phyloP scores from a whole-genome alignment of 1,140 invertebrate genomes.

The Temnothorax nylanderi region DNA sequence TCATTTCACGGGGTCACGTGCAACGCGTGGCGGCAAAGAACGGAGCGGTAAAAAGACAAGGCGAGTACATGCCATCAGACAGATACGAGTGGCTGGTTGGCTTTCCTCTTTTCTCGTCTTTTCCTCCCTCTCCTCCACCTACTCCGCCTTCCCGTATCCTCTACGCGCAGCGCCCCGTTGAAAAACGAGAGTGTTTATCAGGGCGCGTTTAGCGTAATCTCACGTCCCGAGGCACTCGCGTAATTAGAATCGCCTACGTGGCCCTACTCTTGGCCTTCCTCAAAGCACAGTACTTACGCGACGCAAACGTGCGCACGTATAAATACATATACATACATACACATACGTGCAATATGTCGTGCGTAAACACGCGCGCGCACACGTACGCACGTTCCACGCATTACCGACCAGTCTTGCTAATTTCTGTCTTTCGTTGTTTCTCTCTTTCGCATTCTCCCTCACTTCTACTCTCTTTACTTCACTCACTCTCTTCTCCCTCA shows the following conservation, averaged over 20 bases:
- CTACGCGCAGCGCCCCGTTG: slow-evolving; percentile 59
- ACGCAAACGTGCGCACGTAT: background rate
- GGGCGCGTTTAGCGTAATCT: slow-evolving; percentile 81
- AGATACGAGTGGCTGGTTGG: slow-evolving; percentile 67
- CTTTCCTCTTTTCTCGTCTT: slow-evolving; percentile 61
- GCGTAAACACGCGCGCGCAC: background rate
- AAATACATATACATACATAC: background rate
- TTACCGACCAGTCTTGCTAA: slow-evolving; percentile 52
- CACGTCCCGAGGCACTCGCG: slow-evolving; percentile 79
- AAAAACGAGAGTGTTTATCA: slow-evolving; percentile 83
- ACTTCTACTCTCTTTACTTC: background rate
- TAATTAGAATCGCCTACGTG: slow-evolving; percentile 77
- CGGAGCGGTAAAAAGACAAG: slow-evolving; percentile 27
- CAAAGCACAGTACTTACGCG: background rate
- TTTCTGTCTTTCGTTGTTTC: slow-evolving; percentile 65
- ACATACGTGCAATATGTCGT: background rate
- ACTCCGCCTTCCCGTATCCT: background rate
- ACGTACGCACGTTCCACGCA: background rate
- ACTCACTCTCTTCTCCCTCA: background rate
- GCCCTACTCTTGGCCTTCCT: slow-evolving; percentile 12
- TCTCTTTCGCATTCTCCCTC: slow-evolving; percentile 5
- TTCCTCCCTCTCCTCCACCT: slow-evolving; percentile 19
- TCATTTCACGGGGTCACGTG: slow-evolving; percentile 72
- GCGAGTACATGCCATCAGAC: slow-evolving; percentile 59
- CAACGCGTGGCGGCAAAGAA: slow-evolving; percentile 3